These are phyloP conservation scores for Mormyrops attenuatus DNA, from an alignment of 2,797 vertebrate genomes.

Conservation along the genomic window DNA sequence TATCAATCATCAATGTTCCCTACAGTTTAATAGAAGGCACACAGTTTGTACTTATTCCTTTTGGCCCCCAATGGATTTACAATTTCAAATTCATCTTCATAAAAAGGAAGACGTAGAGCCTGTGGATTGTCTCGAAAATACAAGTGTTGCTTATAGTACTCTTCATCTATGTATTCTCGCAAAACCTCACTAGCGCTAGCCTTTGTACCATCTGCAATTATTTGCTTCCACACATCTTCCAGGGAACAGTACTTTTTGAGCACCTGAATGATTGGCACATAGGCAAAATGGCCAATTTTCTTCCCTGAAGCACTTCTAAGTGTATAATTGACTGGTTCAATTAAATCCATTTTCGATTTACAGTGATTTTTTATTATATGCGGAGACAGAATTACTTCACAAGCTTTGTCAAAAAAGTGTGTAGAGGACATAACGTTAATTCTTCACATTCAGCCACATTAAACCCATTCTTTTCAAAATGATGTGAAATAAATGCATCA, in stretches of 20 bases:
- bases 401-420: background rate
- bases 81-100: background rate
- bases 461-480: slow-evolving; percentile 17
- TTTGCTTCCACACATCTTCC: slow-evolving; percentile 16
- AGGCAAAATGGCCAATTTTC: background rate
- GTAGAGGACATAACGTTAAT: no score
- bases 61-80: no score
- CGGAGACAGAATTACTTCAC: background rate
- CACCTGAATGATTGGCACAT: slow-evolving; percentile 7
- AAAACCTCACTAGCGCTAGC: background rate
- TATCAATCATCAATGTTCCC: background rate
- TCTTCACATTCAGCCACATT: slow-evolving; percentile 10
- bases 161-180: background rate
- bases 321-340: background rate
- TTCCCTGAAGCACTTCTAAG: background rate
- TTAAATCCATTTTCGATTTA: background rate
- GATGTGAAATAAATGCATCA: slow-evolving; percentile 8
- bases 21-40: background rate
- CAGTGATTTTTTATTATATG: background rate
- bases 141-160: background rate
- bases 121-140: no score
- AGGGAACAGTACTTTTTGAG: slow-evolving; percentile 9
- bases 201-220: background rate
- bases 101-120: background rate
- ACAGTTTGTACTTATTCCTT: no score